These are phyloP conservation scores for Therioaphis trifolii DNA, from an alignment of 2,888 invertebrate genomes.

Conservation along the genomic window DNA sequence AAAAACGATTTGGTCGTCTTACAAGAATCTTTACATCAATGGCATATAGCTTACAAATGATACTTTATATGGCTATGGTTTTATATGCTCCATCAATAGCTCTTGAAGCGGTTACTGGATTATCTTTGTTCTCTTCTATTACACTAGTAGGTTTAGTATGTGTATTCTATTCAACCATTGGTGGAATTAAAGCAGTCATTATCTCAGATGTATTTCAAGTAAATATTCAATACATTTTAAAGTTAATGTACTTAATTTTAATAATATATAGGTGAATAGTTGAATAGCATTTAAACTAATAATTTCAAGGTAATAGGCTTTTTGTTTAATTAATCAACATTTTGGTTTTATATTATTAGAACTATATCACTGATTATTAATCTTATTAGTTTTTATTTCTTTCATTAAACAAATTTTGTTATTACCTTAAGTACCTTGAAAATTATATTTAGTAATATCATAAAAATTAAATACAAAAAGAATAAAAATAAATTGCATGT, in stretches of 20 bases:
- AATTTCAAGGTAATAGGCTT: not conserved
- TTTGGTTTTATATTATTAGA: too few relatives aligned
- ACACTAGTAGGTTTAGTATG: conserved; percentile 70
- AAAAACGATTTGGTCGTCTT: conserved; percentile 82
- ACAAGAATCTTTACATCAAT: conserved; percentile 83
- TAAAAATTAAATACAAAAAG: too few relatives aligned
- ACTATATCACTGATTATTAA: too few relatives aligned
- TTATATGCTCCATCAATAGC: conserved; percentile 94
- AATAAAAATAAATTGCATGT: too few relatives aligned
- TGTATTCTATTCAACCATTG: conserved; percentile 71
- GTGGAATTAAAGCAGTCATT: conserved; percentile 91
- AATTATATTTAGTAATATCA: too few relatives aligned
- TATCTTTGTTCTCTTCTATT: conserved; percentile 70
- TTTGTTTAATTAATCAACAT: too few relatives aligned
- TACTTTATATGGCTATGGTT: conserved; percentile 90
- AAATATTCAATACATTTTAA: conserved; percentile 15
- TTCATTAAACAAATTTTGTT: too few relatives aligned
- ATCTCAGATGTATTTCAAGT: conserved; percentile 85
- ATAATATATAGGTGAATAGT: not conserved
- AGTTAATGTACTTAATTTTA: not conserved
- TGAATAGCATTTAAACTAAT: not conserved
- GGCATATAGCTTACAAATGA: conserved; percentile 89
- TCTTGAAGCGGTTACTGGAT: conserved; percentile 73
- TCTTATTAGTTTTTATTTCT: too few relatives aligned
- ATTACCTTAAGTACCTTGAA: too few relatives aligned